Evolutionary conservation across 2,888 invertebrate genomes (phyloP), one percentile per base, ranked within the genome.

Genomic region (Xestia ashworthii): DNA sequence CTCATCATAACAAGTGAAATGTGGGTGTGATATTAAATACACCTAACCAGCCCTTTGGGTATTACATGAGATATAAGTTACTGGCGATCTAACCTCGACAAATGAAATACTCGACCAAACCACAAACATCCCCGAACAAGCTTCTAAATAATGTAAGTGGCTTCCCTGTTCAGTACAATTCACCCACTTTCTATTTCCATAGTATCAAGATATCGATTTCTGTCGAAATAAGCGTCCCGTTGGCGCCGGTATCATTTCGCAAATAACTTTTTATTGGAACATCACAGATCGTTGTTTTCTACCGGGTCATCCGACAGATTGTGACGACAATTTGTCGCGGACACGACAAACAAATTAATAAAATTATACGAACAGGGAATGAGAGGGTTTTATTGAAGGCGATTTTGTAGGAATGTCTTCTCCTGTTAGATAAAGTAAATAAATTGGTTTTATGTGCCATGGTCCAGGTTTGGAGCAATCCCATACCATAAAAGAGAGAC

Each of bases 211-310:
- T 92, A 94, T 94, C 90, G 94, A 94, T 94, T 92, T 81, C 44
- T 69, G 76, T 50, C 83, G 38, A 81, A 86, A 88, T 84, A 90
- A 88, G 90, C 93, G 94, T 73, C 94, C 78, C 79, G 71, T 73
- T 87, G 95, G 93, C 94, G 94, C 94, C 94, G 85, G 87, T 75
- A 92, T 92, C 91, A 92, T 93, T 91, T 91, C 88, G 84, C 91
- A 90, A 90, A 94, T 94, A 93, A 94, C 91, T 93, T 93, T 93
- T 93, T 93, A 93, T 93, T 90, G 86, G 88, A 85, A 88, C 91
- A 91, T 91, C 89, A 86, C 81, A 88, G 90, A 91, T 91, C 90
- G 89, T 91, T 92, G 90, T 89, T 83, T 83, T 80, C 82, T 81
- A 83, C 69, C 60, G 81, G 62, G 67, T 78, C 70, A 41, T 77